phyloP scores from a whole-genome alignment of 2,113 vertebrate genomes.

The Ariopsis seemanni region DNA sequence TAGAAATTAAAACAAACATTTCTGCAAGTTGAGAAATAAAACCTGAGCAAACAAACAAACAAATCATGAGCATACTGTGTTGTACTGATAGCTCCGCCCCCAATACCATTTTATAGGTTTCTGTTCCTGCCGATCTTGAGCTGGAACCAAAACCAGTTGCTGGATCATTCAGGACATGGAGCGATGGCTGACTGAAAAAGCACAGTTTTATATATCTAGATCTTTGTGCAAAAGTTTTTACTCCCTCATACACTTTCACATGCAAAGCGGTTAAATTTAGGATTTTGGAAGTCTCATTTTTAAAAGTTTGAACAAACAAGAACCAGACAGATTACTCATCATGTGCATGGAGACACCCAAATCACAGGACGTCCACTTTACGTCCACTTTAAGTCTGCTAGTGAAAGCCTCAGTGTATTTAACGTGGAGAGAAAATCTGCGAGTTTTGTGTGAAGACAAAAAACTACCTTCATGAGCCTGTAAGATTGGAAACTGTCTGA shows the following conservation, averaged over 20 bases:
- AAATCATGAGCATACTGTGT: background rate
- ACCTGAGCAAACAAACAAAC: background rate
- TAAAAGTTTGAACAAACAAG: background rate
- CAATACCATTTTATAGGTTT: too few species aligned
- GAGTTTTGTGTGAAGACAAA: background rate
- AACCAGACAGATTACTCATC: background rate
- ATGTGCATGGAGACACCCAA: background rate
- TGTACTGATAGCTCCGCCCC: background rate
- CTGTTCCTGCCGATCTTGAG: background rate
- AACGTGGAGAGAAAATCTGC: background rate
- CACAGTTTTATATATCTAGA: conserved; percentile 3
- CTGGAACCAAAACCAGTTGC: background rate
- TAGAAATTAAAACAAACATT: background rate
- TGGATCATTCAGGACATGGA: background rate
- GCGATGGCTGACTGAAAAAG: background rate
- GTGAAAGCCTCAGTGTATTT: background rate
- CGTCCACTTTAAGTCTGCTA: background rate
- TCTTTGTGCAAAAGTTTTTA: background rate
- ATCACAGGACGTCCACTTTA: background rate
- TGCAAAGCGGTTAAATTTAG: background rate
- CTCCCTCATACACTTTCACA: background rate
- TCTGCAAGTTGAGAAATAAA: background rate
- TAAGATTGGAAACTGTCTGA: background rate
- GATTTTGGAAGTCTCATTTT: background rate
- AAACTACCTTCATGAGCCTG: background rate